Conservation (phyloP, 2,113 vertebrate genomes). For the Grantiella picta region DNA sequence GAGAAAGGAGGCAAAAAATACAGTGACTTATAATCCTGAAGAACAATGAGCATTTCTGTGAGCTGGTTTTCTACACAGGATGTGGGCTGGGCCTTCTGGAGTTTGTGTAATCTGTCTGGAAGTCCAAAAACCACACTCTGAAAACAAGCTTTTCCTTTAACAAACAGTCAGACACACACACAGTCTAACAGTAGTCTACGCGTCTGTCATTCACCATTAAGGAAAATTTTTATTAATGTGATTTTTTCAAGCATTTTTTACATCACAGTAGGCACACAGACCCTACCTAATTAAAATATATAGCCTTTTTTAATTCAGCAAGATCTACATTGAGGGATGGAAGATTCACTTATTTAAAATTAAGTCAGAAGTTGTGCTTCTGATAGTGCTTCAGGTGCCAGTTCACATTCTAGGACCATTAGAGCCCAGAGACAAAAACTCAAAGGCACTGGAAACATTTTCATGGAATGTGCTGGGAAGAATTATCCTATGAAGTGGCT, state of each 20-base stretch:
- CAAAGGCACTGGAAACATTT: background rate
- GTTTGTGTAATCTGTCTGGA: constrained; percentile 48
- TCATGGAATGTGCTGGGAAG: background rate
- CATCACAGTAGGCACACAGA: background rate
- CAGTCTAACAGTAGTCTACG: background rate
- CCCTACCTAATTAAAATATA: background rate
- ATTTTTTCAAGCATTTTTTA: background rate
- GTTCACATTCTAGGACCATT: background rate
- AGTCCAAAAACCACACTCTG: constrained; percentile 40
- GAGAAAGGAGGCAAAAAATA: background rate
- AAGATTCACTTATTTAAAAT: background rate
- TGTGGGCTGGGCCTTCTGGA: constrained; percentile 37
- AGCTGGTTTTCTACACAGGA: constrained; percentile 53
- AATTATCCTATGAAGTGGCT: background rate
- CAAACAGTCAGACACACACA: background rate
- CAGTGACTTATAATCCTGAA: background rate
- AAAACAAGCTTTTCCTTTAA: constrained; percentile 40
- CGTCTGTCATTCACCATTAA: background rate
- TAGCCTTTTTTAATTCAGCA: background rate
- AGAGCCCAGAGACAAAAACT: background rate
- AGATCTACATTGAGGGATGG: background rate
- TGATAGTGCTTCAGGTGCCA: background rate
- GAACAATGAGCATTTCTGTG: constrained; percentile 58
- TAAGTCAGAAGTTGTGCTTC: background rate
- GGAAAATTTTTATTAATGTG: background rate